Evolutionary conservation across 2,797 vertebrate genomes (phyloP).

Genomic region (Premnoplex brunnescens): DNA sequence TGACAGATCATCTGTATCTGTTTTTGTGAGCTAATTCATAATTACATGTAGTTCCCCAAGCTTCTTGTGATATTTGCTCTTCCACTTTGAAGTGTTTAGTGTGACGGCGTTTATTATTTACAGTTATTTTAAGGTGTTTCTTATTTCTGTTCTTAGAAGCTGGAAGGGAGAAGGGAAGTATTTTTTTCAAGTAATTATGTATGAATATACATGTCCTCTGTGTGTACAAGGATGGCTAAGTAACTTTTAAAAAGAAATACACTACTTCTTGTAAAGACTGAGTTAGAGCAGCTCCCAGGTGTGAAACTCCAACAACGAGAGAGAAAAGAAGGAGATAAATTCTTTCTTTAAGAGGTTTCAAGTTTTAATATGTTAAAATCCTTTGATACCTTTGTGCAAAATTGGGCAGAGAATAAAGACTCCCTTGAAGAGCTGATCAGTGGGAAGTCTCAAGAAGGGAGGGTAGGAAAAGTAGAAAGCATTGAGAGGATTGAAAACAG

Average conservation of each 20-base stretch:
- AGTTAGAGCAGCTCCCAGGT: not conserved
- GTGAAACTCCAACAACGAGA: not conserved
- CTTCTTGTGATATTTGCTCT: slow-evolving; percentile 23
- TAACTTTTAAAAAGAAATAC: slow-evolving; percentile 1
- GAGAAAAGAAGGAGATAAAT: not conserved
- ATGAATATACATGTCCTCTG: not conserved
- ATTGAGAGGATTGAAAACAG: not conserved
- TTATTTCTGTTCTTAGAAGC: slow-evolving; percentile 23
- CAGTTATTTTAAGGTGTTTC: slow-evolving; percentile 51
- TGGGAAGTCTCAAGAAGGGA: not conserved
- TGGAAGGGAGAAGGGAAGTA: not conserved
- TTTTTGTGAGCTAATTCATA: slow-evolving; percentile 15
- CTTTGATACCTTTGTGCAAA: slow-evolving; percentile 27
- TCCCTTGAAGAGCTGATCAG: slow-evolving; percentile 18
- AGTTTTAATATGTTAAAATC: slow-evolving; percentile 25
- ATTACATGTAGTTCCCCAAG: slow-evolving; percentile 19
- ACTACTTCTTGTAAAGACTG: not conserved
- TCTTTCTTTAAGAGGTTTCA: not conserved
- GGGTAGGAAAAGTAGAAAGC: not conserved
- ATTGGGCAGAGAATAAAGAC: slow-evolving; percentile 29
- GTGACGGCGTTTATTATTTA: slow-evolving; percentile 25
- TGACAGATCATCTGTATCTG: slow-evolving; percentile 18
- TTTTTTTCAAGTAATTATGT: not conserved
- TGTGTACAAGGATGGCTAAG: not conserved
- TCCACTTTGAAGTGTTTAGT: slow-evolving; percentile 37